phyloP scores from a whole-genome alignment of 2,888 invertebrate genomes.

The Cyclophora albipunctata region DNA sequence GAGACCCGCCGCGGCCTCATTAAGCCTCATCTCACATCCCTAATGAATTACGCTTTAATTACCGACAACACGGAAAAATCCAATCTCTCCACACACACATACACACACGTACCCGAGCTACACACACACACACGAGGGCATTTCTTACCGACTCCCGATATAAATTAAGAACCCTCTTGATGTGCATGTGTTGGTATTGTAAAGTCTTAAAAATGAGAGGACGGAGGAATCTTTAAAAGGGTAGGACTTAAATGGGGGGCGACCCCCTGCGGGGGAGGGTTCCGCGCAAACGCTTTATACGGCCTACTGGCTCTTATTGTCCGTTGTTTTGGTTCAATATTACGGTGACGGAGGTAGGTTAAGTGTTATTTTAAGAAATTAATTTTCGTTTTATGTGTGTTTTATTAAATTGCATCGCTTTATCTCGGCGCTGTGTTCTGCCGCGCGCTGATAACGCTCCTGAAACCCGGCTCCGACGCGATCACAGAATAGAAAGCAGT shows the following conservation, averaged over 20 bases:
- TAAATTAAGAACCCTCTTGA: slow-evolving; percentile 57
- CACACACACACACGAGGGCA: slow-evolving; percentile 15
- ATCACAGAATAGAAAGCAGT: too few relatives aligned
- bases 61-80: slow-evolving; percentile 69
- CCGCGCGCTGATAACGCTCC: slow-evolving; percentile 14
- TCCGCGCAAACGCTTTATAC: slow-evolving; percentile 62
- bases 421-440: slow-evolving; percentile 11
- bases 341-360: slow-evolving; percentile 60
- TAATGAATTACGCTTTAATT: slow-evolving; percentile 61
- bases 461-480: too few relatives aligned
- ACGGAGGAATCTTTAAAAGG: slow-evolving; percentile 74
- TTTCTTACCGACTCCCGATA: slow-evolving; percentile 32
- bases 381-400: slow-evolving; percentile 23
- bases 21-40: slow-evolving; percentile 44
- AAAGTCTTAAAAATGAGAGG: slow-evolving; percentile 75
- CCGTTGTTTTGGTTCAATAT: slow-evolving; percentile 69
- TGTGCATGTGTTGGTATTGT: slow-evolving; percentile 68
- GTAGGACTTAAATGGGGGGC: slow-evolving; percentile 68
- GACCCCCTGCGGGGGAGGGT: slow-evolving; percentile 42
- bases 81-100: slow-evolving; percentile 48
- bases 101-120: slow-evolving; percentile 6
- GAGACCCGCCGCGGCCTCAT: slow-evolving; percentile 25
- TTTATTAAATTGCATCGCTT: slow-evolving; percentile 15
- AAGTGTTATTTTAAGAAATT: slow-evolving; percentile 55
- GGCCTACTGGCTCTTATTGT: slow-evolving; percentile 65